phyloP scores from a whole-genome alignment of 2,797 vertebrate genomes.

The Tachyglossus aculeatus region DNA sequence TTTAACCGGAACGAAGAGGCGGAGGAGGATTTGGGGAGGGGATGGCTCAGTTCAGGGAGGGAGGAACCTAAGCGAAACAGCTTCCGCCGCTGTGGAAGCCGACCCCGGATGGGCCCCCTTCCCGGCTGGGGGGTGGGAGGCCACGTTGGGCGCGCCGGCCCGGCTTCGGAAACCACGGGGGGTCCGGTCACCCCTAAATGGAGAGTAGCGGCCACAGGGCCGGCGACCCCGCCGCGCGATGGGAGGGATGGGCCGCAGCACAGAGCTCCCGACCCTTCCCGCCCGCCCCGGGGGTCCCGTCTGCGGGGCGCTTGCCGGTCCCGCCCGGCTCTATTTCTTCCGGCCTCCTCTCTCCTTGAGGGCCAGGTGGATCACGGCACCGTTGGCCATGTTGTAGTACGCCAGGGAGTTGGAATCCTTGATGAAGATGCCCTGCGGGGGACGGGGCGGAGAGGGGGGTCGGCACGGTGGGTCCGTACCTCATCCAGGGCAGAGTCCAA shows the following conservation, averaged over 20 bases:
- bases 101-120: no score
- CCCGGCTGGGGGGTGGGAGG: no score
- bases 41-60: not conserved
- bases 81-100: not conserved
- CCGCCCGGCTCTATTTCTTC: constrained; percentile 85
- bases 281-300: not conserved
- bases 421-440: constrained; percentile 95
- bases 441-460: not conserved
- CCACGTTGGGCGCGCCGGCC: no score
- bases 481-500: not conserved
- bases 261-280: not conserved
- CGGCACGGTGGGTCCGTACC: not conserved
- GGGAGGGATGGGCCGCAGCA: not conserved
- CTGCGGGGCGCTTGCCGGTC: not conserved
- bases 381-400: constrained; percentile 96
- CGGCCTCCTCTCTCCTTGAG: constrained; percentile 98
- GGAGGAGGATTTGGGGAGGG: no score
- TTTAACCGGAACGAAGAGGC: no score
- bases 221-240: rapidly evolving
- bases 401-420: constrained; percentile 99
- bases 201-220: no score
- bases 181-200: not conserved
- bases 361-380: constrained; percentile 93
- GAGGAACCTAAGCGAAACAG: not conserved
- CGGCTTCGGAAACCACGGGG: not conserved